Evolutionary conservation across 2,797 vertebrate species (phyloP).

Genomic region (Kryptopterus vitreolus): DNA sequence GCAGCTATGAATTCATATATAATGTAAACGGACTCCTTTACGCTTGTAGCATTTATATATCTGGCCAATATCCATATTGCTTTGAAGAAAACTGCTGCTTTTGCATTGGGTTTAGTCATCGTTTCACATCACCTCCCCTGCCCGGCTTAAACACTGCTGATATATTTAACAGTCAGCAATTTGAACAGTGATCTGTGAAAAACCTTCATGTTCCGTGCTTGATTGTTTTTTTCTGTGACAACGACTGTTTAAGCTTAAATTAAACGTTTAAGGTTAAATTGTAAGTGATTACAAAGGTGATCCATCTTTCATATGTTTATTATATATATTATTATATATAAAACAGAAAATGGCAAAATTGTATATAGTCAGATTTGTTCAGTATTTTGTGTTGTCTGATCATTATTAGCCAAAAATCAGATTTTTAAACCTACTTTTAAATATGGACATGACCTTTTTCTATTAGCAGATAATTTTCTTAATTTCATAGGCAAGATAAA

Average conservation of each 20-base stretch:
- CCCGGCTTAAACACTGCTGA: not conserved
- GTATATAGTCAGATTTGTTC: not conserved
- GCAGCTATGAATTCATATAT: not conserved
- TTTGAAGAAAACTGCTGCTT: not conserved
- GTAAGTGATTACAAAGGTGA: not conserved
- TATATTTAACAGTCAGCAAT: not conserved
- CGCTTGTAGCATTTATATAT: not conserved
- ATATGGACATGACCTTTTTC: not conserved
- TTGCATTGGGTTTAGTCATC: not conserved
- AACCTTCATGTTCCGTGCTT: not conserved
- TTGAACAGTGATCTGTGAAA: not conserved
- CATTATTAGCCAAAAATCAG: not conserved
- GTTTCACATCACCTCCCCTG: not conserved
- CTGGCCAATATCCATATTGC: not conserved
- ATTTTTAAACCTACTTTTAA: not conserved
- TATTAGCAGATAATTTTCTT: not conserved
- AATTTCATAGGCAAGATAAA: too few species aligned
- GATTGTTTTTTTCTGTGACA: not conserved
- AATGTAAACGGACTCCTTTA: not conserved
- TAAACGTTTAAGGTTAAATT: not conserved
- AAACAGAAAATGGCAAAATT: too few species aligned
- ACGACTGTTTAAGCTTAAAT: not conserved
- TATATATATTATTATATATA: too few species aligned
- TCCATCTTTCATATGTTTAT: not conserved
- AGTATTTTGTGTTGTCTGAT: not conserved